Evolutionary conservation across 2,797 vertebrate genomes (phyloP).

Genomic region (Lithobates sylvaticus): DNA sequence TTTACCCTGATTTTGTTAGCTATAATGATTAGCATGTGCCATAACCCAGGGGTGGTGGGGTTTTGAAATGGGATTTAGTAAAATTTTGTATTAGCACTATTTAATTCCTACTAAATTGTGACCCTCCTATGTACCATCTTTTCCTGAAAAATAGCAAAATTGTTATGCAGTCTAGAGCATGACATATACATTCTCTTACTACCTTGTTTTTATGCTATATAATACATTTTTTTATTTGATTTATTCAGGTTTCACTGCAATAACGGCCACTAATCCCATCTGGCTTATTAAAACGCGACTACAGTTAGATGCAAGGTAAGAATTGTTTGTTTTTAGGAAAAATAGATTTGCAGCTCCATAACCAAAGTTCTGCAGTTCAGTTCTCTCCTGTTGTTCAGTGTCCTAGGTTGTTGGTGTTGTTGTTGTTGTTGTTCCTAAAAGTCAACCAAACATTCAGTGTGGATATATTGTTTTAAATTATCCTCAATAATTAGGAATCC

Average conservation of each 20-base stretch:
- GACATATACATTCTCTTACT: not conserved
- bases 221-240: slow-evolving; percentile 56
- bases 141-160: not conserved
- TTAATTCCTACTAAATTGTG: too few species aligned
- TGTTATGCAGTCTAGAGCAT: not conserved
- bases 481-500: too few species aligned
- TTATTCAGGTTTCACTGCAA: slow-evolving; percentile 92
- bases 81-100: too few species aligned
- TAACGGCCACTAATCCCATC: slow-evolving; percentile 95
- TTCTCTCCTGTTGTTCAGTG: too few species aligned
- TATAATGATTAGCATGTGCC: not conserved
- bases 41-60: not conserved
- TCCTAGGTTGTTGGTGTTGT: too few species aligned
- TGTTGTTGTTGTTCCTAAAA: too few species aligned
- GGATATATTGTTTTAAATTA: too few species aligned
- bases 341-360: too few species aligned
- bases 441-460: too few species aligned
- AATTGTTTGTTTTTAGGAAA: too few species aligned
- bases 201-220: not conserved
- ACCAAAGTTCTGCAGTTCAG: too few species aligned
- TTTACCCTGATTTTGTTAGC: not conserved
- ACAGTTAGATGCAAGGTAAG: slow-evolving; percentile 95
- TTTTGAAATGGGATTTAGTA: not conserved
- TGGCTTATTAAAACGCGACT: slow-evolving; percentile 98
- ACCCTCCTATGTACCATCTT: too few species aligned